Percentiles rank a stretch among this genome's conserved stretches.
Evolutionary conservation across 2,888 invertebrate species (phyloP).

Genomic region (Sialis fuliginosa): DNA sequence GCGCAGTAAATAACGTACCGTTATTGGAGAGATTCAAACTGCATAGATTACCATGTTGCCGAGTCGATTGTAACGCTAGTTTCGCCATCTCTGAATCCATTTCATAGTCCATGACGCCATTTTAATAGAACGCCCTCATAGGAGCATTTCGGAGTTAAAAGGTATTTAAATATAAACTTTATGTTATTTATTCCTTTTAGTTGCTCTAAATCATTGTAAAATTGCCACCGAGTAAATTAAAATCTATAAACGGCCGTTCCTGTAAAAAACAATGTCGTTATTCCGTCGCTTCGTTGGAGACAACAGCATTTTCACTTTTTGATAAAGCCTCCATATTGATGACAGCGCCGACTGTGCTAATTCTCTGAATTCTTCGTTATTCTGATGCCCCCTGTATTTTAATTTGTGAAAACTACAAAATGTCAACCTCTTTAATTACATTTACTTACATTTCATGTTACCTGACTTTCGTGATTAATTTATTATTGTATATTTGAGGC

Average conservation of each 20-base stretch:
- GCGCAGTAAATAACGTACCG: not conserved
- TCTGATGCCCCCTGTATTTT: conserved; percentile 37
- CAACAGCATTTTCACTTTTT: conserved; percentile 10
- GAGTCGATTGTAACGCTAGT: conserved; percentile 22
- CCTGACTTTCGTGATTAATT: no score
- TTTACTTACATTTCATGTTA: not conserved
- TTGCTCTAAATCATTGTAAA: not conserved
- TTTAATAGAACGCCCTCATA: conserved; percentile 37
- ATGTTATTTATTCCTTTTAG: conserved; percentile 3
- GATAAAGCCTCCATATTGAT: conserved; percentile 34
- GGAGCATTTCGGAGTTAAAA: conserved; percentile 31
- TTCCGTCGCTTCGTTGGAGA: not conserved
- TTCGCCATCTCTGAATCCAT: conserved; percentile 29
- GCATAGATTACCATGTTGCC: not conserved
- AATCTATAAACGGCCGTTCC: not conserved
- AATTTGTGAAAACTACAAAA: conserved; percentile 2
- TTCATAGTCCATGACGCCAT: conserved; percentile 22
- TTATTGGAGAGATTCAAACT: no score
- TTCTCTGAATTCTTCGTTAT: conserved; percentile 44
- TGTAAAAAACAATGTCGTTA: not conserved
- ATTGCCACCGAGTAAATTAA: not conserved
- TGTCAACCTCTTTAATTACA: not conserved
- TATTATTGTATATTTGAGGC: not conserved
- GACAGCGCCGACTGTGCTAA: conserved; percentile 52
- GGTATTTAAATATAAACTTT: conserved; percentile 14